A percentile compares a stretch with the other conserved stretches of the same genome.
These are phyloP conservation scores for Drosophila burlai DNA, from an alignment of 1,140 invertebrate genomes.

Conservation along the genomic window DNA sequence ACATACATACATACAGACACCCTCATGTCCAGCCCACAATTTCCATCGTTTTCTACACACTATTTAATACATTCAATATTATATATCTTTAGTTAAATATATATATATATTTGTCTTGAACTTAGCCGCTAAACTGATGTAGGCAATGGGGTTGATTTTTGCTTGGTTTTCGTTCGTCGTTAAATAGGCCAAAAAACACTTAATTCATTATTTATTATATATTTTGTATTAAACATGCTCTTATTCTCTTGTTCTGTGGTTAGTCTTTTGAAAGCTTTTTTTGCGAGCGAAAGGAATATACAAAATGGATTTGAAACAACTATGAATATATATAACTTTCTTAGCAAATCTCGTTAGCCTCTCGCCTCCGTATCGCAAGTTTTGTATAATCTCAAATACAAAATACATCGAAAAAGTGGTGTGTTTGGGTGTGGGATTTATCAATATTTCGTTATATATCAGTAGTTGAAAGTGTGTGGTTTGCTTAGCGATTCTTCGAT, in stretches of 20 bases:
- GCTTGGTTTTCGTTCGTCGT: constrained; percentile 28
- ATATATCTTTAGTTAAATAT: constrained; percentile 48
- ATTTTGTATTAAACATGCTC: constrained; percentile 20
- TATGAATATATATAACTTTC: constrained; percentile 43
- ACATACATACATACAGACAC: constrained; percentile 59
- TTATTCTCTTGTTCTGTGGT: constrained; percentile 11
- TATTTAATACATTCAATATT: constrained; percentile 75
- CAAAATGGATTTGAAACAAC: constrained; percentile 55
- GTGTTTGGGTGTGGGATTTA: constrained; percentile 19
- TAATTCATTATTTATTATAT: constrained; percentile 12
- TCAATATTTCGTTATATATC: constrained; percentile 54
- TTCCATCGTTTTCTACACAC: constrained; percentile 70
- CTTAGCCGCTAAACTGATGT: constrained; percentile 75
- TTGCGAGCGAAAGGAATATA: constrained; percentile 69
- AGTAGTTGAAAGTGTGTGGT: constrained; percentile 34
- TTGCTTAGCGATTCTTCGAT: constrained; percentile 52
- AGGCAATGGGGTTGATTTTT: constrained; percentile 69
- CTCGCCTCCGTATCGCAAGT: constrained; percentile 7
- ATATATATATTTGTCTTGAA: constrained; percentile 70
- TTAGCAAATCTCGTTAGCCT: constrained; percentile 58
- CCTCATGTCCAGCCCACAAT: constrained; percentile 29
- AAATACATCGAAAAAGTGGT: constrained; percentile 76
- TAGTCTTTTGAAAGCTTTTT: constrained; percentile 69
- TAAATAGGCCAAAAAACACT: constrained; percentile 56
- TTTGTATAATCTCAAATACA: constrained; percentile 76